phyloP scores from a whole-genome alignment of 1,140 invertebrate genomes.

The Andrena cerasifolii region DNA sequence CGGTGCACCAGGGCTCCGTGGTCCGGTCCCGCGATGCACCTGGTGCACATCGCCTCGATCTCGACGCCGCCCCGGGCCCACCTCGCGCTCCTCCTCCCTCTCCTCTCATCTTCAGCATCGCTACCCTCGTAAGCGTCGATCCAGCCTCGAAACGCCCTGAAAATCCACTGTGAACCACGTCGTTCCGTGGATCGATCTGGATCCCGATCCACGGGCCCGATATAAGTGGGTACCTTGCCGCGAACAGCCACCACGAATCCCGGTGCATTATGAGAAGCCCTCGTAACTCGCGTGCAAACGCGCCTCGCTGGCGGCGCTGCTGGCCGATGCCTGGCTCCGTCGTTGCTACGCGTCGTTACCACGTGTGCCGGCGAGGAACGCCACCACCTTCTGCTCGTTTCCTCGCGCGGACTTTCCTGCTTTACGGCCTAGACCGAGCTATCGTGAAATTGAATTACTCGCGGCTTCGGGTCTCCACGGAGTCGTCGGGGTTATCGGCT shows the following conservation, averaged over 20 bases:
- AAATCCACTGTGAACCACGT: constrained; percentile 56
- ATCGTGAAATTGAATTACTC: constrained; percentile 21
- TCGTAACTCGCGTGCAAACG: constrained; percentile 34
- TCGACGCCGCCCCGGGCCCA: constrained; percentile 62
- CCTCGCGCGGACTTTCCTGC: background rate
- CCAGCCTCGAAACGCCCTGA: constrained; percentile 59
- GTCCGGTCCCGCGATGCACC: constrained; percentile 73
- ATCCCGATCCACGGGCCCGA: constrained; percentile 9
- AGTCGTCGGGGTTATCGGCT: no score
- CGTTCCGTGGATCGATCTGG: constrained; percentile 48
- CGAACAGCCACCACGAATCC: background rate
- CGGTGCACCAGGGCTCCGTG: constrained; percentile 53
- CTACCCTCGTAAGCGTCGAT: constrained; percentile 27
- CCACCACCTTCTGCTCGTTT: background rate
- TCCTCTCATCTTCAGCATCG: constrained; percentile 17
- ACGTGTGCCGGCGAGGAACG: no score
- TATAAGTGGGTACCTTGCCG: constrained; percentile 16
- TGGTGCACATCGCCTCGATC: constrained; percentile 78
- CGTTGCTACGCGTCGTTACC: constrained; percentile 31
- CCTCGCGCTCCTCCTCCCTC: constrained; percentile 21
- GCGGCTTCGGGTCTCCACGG: no score
- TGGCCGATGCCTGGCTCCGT: background rate
- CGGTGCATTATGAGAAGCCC: constrained; percentile 32
- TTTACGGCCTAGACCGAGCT: background rate
- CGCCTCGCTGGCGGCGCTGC: background rate